Evolutionary conservation across 1,140 invertebrate genomes (phyloP).

Genomic region (Anastrepha ludens): DNA sequence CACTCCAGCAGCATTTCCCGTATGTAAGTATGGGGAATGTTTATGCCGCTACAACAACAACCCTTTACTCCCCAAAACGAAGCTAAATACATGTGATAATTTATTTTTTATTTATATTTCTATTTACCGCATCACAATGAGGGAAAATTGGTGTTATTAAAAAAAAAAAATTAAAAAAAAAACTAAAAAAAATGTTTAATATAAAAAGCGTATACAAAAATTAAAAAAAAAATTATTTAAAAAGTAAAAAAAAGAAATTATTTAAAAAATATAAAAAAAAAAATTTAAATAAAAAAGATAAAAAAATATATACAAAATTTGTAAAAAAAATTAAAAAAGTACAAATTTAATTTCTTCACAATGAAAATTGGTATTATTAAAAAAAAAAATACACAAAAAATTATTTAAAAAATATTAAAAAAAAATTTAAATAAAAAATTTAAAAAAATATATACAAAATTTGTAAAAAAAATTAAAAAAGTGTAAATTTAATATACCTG

Average conservation of each 20-base stretch:
- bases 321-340: background rate
- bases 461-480: background rate
- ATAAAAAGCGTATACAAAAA: background rate
- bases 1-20: too few species aligned
- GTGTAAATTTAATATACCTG: too few species aligned
- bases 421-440: conserved; percentile 5
- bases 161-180: background rate
- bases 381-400: background rate
- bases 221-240: background rate
- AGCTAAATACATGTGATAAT: too few species aligned
- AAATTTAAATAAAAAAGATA: background rate
- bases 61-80: too few species aligned
- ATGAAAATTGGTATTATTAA: too few species aligned
- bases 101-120: too few species aligned
- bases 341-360: too few species aligned
- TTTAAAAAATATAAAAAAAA: background rate
- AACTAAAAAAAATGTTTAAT: background rate
- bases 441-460: background rate
- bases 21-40: too few species aligned
- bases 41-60: too few species aligned
- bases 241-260: background rate
- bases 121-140: too few species aligned
- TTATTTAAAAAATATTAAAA: too few species aligned
- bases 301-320: background rate
- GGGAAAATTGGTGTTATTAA: too few species aligned